These are phyloP conservation scores for Fopius arisanus DNA, from an alignment of 1,140 invertebrate species.

Conservation along the genomic window DNA sequence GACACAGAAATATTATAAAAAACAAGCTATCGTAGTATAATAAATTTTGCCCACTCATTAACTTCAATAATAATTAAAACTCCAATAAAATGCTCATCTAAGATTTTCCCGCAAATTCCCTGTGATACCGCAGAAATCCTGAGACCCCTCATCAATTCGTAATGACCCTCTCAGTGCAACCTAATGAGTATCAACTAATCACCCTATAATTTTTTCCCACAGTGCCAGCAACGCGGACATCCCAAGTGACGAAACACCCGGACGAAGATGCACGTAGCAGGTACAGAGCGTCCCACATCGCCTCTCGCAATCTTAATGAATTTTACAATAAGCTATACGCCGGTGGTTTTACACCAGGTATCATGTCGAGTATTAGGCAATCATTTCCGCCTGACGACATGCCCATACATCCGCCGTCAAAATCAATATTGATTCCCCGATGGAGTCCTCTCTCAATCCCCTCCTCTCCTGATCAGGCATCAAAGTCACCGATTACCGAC, in stretches of 20 bases:
- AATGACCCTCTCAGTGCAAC: not conserved
- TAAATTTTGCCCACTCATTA: too few relatives aligned
- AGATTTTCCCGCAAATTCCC: too few relatives aligned
- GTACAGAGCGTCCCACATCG: constrained; percentile 48
- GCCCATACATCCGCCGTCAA: not conserved
- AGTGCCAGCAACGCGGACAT: constrained; percentile 35
- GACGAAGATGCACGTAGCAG: constrained; percentile 45
- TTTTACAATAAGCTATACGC: constrained; percentile 43
- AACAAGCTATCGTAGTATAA: too few relatives aligned
- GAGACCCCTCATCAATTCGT: not conserved
- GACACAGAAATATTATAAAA: too few relatives aligned
- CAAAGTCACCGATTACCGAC: not conserved
- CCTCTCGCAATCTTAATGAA: constrained; percentile 47
- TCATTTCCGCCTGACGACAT: not conserved
- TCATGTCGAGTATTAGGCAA: constrained; percentile 22
- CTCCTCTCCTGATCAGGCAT: not conserved
- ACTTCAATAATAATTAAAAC: too few relatives aligned
- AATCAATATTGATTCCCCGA: too few relatives aligned
- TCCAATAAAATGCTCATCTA: too few relatives aligned
- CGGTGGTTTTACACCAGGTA: constrained; percentile 29
- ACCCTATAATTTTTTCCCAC: not conserved
- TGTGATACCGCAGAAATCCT: too few relatives aligned
- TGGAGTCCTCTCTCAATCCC: not conserved
- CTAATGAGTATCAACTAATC: not conserved
- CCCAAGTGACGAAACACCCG: not conserved